Evolutionary conservation across 2,113 vertebrate species (phyloP), one percentile per base, ranked within the genome.

Genomic region (Thalassoma bifasciatum): DNA sequence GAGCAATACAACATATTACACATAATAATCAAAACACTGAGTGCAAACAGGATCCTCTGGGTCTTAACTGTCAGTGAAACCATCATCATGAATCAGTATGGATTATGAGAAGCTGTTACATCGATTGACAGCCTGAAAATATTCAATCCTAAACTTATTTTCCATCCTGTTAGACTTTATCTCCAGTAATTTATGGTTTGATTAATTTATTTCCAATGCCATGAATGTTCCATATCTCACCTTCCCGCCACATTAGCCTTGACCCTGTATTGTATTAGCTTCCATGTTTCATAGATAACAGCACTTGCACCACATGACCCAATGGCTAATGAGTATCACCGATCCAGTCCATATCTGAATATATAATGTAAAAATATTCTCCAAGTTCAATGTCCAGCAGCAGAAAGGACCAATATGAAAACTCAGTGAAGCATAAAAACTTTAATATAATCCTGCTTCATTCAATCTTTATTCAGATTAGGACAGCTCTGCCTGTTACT

Each of bases 401-500:
- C 53, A 56, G 24, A 4, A 12, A 26, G 51, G 34, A 4, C 53
- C 26, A 34, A 19, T 19, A 36, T 34, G 3, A 10, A 34, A 56
- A 56, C 53, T 34, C 17, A 56, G 34, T 34, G 26, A 56, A 30
- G 53, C 53, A 34, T 34, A 34, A 17, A 54, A 54, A 54, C n/a
- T 8, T 17, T 1, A 19, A 14, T 12, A 42, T 17, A 30, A 30
- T 30, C 6, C 30, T 30, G 30, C 7, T 7, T 17, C 3, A 17
- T 7, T 66, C 60, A 16, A 71, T 75, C 58, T 12, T 30, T 47
- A 50, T 60, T 57, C 26, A 40, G 66, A 47, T 0, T 2, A 38
- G 81, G 51, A 67, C 61, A 60, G 58, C 36, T 19, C 6, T 56
- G 83, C 37, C 19, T 77, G 70, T 82, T 63, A 78, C 60, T 72